Percentiles rank a stretch among this genome's conserved stretches.
phyloP scores from a whole-genome alignment of 2,113 vertebrate genomes.

The Pionites leucogaster region DNA sequence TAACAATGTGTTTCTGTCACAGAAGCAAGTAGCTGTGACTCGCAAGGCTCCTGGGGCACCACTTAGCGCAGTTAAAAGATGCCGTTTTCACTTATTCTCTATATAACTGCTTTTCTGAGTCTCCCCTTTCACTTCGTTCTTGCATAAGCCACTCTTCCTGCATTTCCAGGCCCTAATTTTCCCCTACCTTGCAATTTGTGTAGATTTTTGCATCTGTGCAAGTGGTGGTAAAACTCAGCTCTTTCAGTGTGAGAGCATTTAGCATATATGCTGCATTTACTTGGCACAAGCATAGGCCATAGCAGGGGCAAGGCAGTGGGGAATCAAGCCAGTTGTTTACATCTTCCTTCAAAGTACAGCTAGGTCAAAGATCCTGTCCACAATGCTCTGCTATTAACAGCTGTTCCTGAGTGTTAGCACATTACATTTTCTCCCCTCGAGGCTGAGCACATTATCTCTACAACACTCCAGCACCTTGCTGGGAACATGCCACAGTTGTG shows the following conservation, averaged over 20 bases:
- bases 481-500: not conserved
- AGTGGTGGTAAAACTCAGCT: not conserved
- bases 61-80: not conserved
- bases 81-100: not conserved
- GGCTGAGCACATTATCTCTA: constrained; percentile 32
- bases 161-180: not conserved
- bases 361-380: constrained; percentile 35
- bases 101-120: not conserved
- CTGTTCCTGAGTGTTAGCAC: not conserved
- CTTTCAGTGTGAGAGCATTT: not conserved
- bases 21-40: not conserved
- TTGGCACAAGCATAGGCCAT: not conserved
- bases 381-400: constrained; percentile 30
- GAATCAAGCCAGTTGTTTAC: constrained; percentile 42
- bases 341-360: not conserved
- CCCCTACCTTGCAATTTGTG: not conserved
- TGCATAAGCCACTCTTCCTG: not conserved
- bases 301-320: not conserved
- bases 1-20: not conserved
- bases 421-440: constrained; percentile 12
- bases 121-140: not conserved
- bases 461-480: constrained; percentile 37
- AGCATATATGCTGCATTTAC: not conserved
- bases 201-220: not conserved
- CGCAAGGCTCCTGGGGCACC: not conserved